Base-by-base conservation (phyloP, 2,888 invertebrate genomes). In the Abscondita cerata region DNA sequence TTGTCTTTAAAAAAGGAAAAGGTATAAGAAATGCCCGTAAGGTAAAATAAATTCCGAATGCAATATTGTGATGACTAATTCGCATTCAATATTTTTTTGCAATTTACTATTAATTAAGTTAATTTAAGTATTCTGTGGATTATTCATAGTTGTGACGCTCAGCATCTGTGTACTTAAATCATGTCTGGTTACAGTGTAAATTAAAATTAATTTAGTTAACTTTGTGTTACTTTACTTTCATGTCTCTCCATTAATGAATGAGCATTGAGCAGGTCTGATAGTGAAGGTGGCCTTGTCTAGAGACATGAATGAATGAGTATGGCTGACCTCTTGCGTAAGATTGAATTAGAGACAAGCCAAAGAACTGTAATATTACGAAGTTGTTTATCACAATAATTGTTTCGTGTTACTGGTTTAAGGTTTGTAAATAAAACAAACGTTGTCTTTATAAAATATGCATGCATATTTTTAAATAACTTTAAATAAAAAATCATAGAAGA, bases 221-320 rank as follows among this genome's bases (percentile, higher is more conserved):
- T 25, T 18, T 55, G 19, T 51, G 25, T 25, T 25, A 25, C 25
- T 25, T 25, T 16, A 60, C 54, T 60, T 61, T 52, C 58, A 53
- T 52, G 62, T 46, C 53, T 48, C 53, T 48, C 52, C 52, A 62
- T 62, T 59, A 31, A 58, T 62, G 58, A 62, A 62, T 62, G 62
- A 55, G 52, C 54, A 33, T 53, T 62, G 62, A 55, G 52, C 54
- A 40, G 58, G 46, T 46, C 46, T 61, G 55, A 48, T 61, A 52
- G 53, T 61, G 52, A 59, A 50, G 47, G 62, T 59, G 65, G 59
- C 65, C 65, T 65, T 65, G 65, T 60, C 59, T 52, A 16, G 48
- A 59, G 54, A 51, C 56, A 50, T 65, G 59, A 65, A 65, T 62
- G 62, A 65, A 59, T 56, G 61, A 47, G 55, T 61, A 59, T 50